Conservation (phyloP, 2,113 vertebrate genomes). For the Aptenodytes patagonicus region DNA sequence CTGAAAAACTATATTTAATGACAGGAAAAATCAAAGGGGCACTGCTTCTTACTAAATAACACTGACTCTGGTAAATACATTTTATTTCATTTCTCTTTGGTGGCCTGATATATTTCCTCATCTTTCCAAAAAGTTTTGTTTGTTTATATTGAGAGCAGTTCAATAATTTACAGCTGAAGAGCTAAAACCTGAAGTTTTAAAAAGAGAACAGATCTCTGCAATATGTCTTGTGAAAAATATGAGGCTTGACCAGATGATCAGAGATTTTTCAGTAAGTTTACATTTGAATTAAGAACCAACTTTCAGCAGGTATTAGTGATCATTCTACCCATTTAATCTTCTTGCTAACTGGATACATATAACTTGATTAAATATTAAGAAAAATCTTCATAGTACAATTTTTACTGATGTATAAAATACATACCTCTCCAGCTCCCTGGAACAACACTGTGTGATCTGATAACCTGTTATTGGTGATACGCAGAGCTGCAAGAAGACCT, state of each 20-base stretch:
- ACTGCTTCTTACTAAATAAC: background rate
- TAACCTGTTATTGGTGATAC: constrained; percentile 90
- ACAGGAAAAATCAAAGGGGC: background rate
- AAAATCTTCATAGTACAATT: background rate
- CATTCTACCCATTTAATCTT: background rate
- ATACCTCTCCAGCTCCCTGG: constrained; percentile 96
- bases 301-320: background rate
- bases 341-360: background rate
- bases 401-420: background rate
- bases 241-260: background rate
- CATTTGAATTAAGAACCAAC: background rate
- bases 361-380: background rate
- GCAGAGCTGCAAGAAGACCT: constrained; percentile 89
- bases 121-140: background rate
- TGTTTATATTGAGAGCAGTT: background rate
- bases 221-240: background rate
- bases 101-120: background rate
- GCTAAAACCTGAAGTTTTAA: background rate
- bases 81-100: background rate
- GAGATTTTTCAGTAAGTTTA: background rate
- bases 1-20: background rate
- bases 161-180: background rate
- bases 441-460: constrained; percentile 91
- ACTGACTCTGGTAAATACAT: fast-evolving
- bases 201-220: background rate